Conservation (phyloP, 2,888 invertebrate species). For the Melieria picta region DNA sequence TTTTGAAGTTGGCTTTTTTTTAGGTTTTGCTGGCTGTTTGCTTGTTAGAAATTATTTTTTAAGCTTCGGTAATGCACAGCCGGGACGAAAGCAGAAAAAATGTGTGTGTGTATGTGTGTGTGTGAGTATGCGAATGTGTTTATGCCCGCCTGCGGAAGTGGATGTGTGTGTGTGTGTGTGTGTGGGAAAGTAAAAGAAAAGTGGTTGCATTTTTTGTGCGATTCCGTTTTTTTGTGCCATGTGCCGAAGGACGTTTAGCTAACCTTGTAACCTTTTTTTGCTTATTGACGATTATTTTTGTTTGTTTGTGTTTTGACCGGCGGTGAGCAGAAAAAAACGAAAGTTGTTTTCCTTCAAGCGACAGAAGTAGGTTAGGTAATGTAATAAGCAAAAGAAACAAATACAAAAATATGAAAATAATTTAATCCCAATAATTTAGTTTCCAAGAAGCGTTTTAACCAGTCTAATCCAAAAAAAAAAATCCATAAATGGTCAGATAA, state of each 20-base stretch:
- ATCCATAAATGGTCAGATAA: no score
- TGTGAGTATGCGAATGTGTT: neutral
- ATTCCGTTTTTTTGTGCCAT: constrained; percentile 38
- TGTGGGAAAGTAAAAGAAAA: constrained; percentile 28
- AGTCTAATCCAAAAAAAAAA: neutral
- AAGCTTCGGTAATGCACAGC: neutral
- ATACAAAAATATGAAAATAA: neutral
- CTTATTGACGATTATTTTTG: constrained; percentile 8
- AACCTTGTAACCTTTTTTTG: constrained; percentile 61
- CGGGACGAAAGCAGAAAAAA: neutral
- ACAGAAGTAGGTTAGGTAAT: neutral
- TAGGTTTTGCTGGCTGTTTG: neutral
- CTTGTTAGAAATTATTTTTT: constrained; percentile 31
- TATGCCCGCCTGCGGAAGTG: no score
- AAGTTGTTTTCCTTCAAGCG: constrained; percentile 28
- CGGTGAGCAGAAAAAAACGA: constrained; percentile 25
- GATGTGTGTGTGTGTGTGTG: neutral
- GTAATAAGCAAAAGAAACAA: neutral
- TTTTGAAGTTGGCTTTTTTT: constrained; percentile 2
- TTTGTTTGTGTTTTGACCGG: constrained; percentile 16
- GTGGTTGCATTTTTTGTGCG: constrained; percentile 25
- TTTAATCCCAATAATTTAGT: neutral
- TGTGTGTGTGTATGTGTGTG: neutral
- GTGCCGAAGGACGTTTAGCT: constrained; percentile 60
- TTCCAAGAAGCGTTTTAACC: neutral